A percentile compares a stretch with the other conserved stretches of the same genome.
phyloP scores from a whole-genome alignment of 2,797 vertebrate genomes.

The Pantherophis alleghaniensis region DNA sequence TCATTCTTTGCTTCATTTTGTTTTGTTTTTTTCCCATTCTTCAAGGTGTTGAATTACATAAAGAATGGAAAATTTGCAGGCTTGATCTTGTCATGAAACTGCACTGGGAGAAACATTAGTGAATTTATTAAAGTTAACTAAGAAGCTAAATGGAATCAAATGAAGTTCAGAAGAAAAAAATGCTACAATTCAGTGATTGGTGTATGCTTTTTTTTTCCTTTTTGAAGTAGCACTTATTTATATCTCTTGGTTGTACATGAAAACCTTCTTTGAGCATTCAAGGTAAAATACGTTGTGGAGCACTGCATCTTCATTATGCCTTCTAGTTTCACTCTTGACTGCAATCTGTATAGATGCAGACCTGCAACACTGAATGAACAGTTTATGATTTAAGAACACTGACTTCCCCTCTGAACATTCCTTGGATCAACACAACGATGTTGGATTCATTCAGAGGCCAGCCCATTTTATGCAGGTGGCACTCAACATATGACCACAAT shows the following conservation, averaged over 20 bases:
- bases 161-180: conserved; percentile 38
- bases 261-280: background rate
- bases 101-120: conserved; percentile 53
- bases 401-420: background rate
- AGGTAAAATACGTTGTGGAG: background rate
- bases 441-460: background rate
- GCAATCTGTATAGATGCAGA: background rate
- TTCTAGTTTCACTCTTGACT: background rate
- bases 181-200: conserved; percentile 36
- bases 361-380: background rate
- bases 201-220: conserved; percentile 18
- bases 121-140: conserved; percentile 48
- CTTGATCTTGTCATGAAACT: conserved; percentile 43
- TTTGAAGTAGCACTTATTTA: conserved; percentile 38
- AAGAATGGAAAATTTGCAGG: conserved; percentile 59
- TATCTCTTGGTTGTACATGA: background rate
- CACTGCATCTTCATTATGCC: background rate
- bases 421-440: background rate
- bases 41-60: conserved; percentile 82
- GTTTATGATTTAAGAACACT: background rate
- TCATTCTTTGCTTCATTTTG: conserved; percentile 82
- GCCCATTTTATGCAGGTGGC: background rate
- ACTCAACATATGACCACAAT: background rate
- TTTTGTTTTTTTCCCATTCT: conserved; percentile 72
- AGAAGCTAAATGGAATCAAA: conserved; percentile 36